Evolutionary conservation across 2,113 vertebrate species (phyloP), one percentile per base, ranked within the genome.

Genomic region (Pycnonotus jocosus): DNA sequence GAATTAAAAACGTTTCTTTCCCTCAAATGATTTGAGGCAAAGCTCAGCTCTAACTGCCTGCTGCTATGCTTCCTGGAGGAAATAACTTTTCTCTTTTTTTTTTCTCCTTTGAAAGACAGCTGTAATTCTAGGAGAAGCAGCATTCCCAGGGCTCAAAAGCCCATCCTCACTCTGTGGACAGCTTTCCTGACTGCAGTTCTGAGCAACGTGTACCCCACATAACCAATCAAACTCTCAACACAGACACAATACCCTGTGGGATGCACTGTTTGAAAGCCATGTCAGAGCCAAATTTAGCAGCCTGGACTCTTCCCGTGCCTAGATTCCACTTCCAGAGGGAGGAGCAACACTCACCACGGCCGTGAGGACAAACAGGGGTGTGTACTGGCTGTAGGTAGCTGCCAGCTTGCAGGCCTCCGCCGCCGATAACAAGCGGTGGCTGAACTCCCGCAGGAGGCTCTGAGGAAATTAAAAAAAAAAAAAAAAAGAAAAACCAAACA

Each of bases 371-470:
- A 99, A 99, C 21, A 99, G 98, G 1, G 99, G 98, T 0, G 98
- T 98, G 87, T 98, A 99, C 82, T 99, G 98, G 92, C 98, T 99
- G 97, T 98, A 99, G 37, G 98, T 97, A 12, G 99, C 98, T 0
- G 99, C 99, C 86, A 99, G 97, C 87, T 98, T 99, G 91, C 98
- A 99, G 62, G 98, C 98, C 91, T 98, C 98, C 1, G 99, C 99
- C 4, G 99, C 99, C 0, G 98, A 98, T 16, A 99, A 95, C 56
- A 99, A 97, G 50, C 98, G 98, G 85, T 99, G 98, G 47, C 91
- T 94, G 50, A 54, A 96, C 20, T 98, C 98, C 66, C 71, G 96
- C 12, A 99, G 97, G 82, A 99, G 96, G 60, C 92, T 96, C 98
- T 99, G 96, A 40, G 9, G 45, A 81, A 85, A 80, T 5, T 1